Evolutionary conservation across 2,113 vertebrate genomes (phyloP).

Genomic region (Mus spicilegus): DNA sequence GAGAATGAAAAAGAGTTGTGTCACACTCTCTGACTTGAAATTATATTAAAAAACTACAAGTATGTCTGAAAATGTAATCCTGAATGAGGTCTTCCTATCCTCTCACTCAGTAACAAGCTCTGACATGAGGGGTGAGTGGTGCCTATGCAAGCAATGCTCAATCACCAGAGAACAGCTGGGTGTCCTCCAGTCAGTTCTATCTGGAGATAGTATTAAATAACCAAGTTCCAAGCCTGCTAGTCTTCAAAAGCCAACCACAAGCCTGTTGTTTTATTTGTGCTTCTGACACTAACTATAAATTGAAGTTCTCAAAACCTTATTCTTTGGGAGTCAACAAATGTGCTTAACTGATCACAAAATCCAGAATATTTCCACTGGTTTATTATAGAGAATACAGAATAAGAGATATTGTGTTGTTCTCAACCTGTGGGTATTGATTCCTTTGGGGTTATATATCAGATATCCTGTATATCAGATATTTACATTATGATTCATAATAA

Average conservation of each 20-base stretch:
- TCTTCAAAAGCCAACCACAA: neutral
- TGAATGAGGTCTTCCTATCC: neutral
- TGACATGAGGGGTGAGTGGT: neutral
- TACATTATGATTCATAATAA: too few relatives aligned
- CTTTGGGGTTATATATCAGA: too few relatives aligned
- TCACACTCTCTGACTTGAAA: neutral
- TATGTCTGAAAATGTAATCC: neutral
- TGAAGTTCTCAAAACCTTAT: neutral
- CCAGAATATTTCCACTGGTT: neutral
- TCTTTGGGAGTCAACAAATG: neutral
- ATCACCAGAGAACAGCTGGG: neutral
- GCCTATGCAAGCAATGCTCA: neutral
- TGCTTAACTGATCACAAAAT: neutral
- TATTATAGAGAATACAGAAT: neutral
- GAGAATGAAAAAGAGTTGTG: neutral
- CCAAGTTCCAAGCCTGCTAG: neutral
- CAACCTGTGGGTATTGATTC: neutral
- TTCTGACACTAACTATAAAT: neutral
- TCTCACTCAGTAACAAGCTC: neutral
- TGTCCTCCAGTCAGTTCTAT: neutral
- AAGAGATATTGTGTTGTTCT: neutral
- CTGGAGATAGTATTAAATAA: neutral
- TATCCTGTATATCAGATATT: too few relatives aligned
- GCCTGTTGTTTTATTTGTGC: neutral
- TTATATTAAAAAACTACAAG: neutral